Evolutionary conservation across 2,113 vertebrate species (phyloP).

Genomic region (Tragelaphus strepsiceros): DNA sequence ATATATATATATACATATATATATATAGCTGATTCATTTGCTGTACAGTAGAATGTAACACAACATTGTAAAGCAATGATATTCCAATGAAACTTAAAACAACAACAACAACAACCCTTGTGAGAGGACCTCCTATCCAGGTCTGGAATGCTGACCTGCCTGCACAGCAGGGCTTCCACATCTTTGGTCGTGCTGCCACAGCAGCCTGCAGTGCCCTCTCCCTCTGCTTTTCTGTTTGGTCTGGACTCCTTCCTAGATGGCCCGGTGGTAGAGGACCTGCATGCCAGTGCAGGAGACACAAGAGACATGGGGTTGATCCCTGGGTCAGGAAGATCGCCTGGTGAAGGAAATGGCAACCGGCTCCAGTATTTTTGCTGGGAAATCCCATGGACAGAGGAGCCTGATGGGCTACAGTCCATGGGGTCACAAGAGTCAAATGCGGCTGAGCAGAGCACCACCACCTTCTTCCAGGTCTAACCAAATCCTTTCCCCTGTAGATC

Average conservation of each 20-base stretch:
- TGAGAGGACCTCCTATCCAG: not conserved
- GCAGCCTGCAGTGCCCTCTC: not conserved
- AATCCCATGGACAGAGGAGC: not conserved
- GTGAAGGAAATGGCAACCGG: not conserved
- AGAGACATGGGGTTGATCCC: not conserved
- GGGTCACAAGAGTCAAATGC: not conserved
- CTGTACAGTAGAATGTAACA: not conserved
- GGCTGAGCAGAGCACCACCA: not conserved
- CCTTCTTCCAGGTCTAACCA: not conserved
- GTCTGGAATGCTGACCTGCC: not conserved
- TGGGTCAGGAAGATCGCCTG: not conserved
- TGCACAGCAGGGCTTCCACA: fast-evolving
- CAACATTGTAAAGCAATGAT: not conserved
- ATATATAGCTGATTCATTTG: not conserved
- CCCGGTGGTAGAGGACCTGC: not conserved
- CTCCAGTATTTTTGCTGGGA: not conserved
- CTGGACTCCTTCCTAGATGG: not conserved
- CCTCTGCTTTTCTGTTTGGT: not conserved
- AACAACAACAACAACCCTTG: not conserved
- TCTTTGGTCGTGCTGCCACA: too few species aligned
- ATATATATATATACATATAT: not conserved
- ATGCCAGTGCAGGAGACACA: not conserved
- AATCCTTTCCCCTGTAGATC: not conserved
- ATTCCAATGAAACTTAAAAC: not conserved
- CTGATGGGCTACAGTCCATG: not conserved